A percentile compares a stretch with the other conserved stretches of the same genome.
Evolutionary conservation across 2,113 vertebrate species (phyloP).

Genomic region (Oryzias javanicus): DNA sequence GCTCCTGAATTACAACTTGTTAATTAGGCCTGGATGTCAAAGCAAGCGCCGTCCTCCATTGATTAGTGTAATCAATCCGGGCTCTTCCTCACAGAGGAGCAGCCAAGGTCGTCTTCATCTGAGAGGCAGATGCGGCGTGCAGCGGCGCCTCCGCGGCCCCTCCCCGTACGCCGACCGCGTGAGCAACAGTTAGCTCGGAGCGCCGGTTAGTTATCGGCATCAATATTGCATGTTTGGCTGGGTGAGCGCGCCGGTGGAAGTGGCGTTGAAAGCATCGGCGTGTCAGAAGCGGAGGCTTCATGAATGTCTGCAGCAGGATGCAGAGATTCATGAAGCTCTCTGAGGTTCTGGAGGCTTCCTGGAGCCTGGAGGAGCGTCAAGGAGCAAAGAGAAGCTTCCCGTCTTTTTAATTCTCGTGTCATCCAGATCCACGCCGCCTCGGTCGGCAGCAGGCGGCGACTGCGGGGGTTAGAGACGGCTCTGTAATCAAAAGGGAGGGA

Average conservation of each 20-base stretch:
- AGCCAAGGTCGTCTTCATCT: constrained; percentile 13
- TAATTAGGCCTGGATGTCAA: constrained; percentile 60
- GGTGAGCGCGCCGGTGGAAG: background rate
- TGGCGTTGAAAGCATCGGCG: background rate
- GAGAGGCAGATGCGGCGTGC: background rate
- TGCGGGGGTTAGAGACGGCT: no score
- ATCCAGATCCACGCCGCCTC: no score
- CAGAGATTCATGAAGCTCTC: background rate
- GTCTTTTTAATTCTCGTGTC: background rate
- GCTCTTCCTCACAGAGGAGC: constrained; percentile 9
- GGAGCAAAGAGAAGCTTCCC: constrained; percentile 1
- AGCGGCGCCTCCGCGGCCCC: constrained; percentile 10
- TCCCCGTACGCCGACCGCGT: background rate
- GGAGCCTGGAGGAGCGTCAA: background rate
- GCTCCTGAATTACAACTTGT: constrained; percentile 52
- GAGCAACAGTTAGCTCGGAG: constrained; percentile 37
- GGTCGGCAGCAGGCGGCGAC: no score
- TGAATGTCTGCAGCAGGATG: no score
- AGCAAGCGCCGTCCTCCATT: constrained; percentile 56
- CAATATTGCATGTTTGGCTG: background rate
- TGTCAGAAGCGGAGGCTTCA: background rate
- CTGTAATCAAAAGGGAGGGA: no score
- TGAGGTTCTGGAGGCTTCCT: background rate
- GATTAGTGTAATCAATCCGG: constrained; percentile 60
- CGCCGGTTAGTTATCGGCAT: constrained; percentile 3